Evolutionary conservation across 2,888 invertebrate genomes (phyloP), one percentile per base, ranked within the genome.

Genomic region (Parnassius mnemosyne): DNA sequence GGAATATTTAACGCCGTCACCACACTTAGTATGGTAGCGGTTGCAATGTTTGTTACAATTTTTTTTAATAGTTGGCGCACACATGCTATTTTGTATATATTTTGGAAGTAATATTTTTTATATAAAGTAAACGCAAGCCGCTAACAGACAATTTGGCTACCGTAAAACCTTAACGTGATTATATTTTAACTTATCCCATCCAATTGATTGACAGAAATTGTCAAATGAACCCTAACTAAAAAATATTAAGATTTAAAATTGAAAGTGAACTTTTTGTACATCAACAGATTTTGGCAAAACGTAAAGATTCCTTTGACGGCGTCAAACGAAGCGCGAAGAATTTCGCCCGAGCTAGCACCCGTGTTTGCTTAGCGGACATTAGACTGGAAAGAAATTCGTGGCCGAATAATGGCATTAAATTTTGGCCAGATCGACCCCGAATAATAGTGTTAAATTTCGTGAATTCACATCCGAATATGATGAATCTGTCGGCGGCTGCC

Each of bases 361-460:
- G 79, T 89, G 85, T 90, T 90, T 89, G 84, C 79, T 76, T 79
- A 78, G 84, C 86, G 89, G 88, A 85, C 89, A 83, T 74, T 79
- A 73, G 76, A 77, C 78, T 77, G 76, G 73, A 75, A 69, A 67
- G 73, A 75, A 71, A 74, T 77, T 79, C 79, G 74, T 75, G 70
- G 67, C 74, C 80, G 79, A 82, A 87, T 84, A 89, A 87, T 84
- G 72, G 86, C 75, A 84, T 84, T 79, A 86, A 80, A 79, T 81
- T 77, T 80, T 81, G 78, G 77, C 81, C 78, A 80, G 70, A 78
- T 78, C 75, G 70, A 74, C 66, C 73, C 79, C 73, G 80, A 74
- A 87, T 85, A 87, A 86, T 84, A 82, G 89, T 87, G 87, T 89
- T 89, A 85, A 87, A 87, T 90, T 89, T 89, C 90, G 74, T 80